Evolutionary conservation across 2,797 vertebrate genomes (phyloP).

Genomic region (Cyprinella venusta): DNA sequence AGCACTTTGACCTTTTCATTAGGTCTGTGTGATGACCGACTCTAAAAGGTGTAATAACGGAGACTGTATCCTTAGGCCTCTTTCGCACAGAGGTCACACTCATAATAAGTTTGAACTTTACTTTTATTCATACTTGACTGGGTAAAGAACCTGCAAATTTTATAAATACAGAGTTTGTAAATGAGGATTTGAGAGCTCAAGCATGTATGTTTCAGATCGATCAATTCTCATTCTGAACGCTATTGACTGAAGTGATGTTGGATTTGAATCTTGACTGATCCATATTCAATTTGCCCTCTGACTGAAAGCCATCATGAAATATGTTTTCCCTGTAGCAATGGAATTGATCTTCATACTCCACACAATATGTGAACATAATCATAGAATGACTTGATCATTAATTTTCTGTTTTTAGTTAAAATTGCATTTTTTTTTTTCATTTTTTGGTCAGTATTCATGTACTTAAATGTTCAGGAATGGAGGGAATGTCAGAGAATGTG

Average conservation of each 20-base stretch:
- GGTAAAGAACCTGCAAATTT: constrained; percentile 1
- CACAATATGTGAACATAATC: constrained; percentile 15
- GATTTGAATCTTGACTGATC: constrained; percentile 58
- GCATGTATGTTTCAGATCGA: constrained; percentile 51
- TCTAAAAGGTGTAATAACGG: constrained; percentile 32
- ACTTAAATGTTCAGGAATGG: not conserved
- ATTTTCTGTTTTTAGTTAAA: not conserved
- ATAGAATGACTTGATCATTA: not conserved
- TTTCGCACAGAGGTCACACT: constrained; percentile 25
- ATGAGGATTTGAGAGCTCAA: constrained; percentile 31
- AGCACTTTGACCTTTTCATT: constrained; percentile 42
- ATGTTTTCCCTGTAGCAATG: constrained; percentile 34
- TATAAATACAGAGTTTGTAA: constrained; percentile 35
- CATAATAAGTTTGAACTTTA: constrained; percentile 42
- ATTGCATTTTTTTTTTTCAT: no score
- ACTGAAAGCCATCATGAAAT: constrained; percentile 52
- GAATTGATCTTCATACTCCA: constrained; percentile 45
- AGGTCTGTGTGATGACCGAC: constrained; percentile 31
- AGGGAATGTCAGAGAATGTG: not conserved
- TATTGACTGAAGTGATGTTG: constrained; percentile 56
- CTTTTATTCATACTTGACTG: constrained; percentile 31
- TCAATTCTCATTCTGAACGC: constrained; percentile 43
- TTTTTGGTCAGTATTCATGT: not conserved
- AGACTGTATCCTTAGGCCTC: constrained; percentile 16
- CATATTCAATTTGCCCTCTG: constrained; percentile 59